These are phyloP conservation scores for Laspeyria flexula DNA, from an alignment of 2,888 invertebrate species.

Conservation along the genomic window DNA sequence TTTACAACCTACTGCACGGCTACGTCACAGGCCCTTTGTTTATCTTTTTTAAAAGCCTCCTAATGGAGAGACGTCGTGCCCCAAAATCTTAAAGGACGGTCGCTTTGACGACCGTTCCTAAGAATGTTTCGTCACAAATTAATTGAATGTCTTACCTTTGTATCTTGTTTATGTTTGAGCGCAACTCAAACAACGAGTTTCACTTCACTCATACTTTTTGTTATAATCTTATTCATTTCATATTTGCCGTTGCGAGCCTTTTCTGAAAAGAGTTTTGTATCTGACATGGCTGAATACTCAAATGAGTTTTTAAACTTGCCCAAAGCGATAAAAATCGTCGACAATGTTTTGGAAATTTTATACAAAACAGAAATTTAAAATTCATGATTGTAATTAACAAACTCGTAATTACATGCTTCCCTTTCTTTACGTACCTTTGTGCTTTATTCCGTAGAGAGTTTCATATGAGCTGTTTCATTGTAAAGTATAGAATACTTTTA, in stretches of 20 bases:
- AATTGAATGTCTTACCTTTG: conserved; percentile 53
- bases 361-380: neutral
- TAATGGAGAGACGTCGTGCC: conserved; percentile 51
- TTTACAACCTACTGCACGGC: conserved; percentile 47
- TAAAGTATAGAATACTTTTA: too few species aligned
- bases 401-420: too few species aligned
- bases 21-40: conserved; percentile 55
- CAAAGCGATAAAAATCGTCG: conserved; percentile 1
- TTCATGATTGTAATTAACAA: too few species aligned
- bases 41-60: conserved; percentile 63
- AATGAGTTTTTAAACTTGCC: conserved; percentile 26
- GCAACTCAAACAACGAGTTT: conserved; percentile 39
- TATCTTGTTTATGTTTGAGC: conserved; percentile 43
- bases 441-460: too few species aligned
- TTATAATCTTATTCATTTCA: conserved; percentile 33
- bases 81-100: conserved; percentile 40
- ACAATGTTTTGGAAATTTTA: neutral
- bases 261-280: conserved; percentile 20
- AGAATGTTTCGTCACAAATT: conserved; percentile 53
- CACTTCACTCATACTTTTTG: conserved; percentile 17
- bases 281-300: conserved; percentile 14
- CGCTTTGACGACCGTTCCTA: conserved; percentile 39
- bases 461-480: too few species aligned
- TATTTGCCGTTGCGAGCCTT: conserved; percentile 32
- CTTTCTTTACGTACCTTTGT: too few species aligned